Base-by-base conservation (phyloP, 1,140 invertebrate genomes). In the Drosophila kikkawai region DNA sequence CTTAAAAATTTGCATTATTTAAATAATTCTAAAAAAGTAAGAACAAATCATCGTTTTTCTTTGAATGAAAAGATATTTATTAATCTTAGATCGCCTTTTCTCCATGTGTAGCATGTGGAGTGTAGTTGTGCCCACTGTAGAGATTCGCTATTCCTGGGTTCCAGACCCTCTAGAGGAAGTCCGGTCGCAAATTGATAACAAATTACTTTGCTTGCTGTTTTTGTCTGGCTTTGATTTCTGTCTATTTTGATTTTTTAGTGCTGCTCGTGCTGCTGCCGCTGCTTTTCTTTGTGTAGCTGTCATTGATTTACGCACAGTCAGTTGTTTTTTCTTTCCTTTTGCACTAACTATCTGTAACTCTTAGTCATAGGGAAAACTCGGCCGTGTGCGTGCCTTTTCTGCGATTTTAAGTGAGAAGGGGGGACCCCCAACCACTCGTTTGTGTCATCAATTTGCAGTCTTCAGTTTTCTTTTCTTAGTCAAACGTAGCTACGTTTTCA, bases 161-260 rank as follows among this genome's bases (percentile, higher is more conserved):
- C 48, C 34, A 37, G 37, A 13, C 32, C 69, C 65, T 59, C 44
- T 53, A 59, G 53, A 51, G 71, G 22, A 55, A 73, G 67, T 60
- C 48, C 67, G 34, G 29, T 59, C 66, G 67, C 63, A 77, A 67
- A 77, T 77, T 77, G 71, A 77, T 77, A 75, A 60, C 65, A 76
- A 78, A 78, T 67, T 67, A 76, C 56, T 78, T 76, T 77, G 75
- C 48, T 48, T 60, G 59, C 53, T 57, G 59, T 55, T 45, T 63
- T 56, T 56, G 42, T 61, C 45, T 70, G 63, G 9, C 42, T 55
- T 44, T 58, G 51, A 75, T 58, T 77, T 78, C 55, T 78, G 39
- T 78, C 50, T 44, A 41, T 69, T 50, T 53, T 69, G 42, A 47
- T 55, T 75, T 74, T 68, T 68, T 55, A 67, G 42, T 17, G 26